Conservation (phyloP, 2,797 vertebrate genomes). For the Mus minutoides region DNA sequence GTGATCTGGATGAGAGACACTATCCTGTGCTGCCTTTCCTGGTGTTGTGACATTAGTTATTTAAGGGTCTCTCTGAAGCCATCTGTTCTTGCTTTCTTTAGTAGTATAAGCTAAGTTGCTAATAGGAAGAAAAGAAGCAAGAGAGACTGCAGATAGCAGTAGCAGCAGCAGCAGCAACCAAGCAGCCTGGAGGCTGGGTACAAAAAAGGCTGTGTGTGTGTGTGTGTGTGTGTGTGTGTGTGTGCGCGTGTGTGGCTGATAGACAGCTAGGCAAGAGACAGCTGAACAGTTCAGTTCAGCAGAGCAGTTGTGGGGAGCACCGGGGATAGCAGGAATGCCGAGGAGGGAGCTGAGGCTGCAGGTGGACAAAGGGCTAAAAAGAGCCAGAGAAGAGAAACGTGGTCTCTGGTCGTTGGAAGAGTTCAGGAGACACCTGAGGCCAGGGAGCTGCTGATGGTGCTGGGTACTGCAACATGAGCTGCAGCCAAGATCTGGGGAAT, state of each 20-base stretch:
- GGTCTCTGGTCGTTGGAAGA: not conserved
- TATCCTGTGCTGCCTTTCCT: not conserved
- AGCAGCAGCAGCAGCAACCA: not conserved
- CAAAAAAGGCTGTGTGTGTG: not conserved
- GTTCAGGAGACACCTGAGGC: not conserved
- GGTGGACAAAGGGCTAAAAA: not conserved
- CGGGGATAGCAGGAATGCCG: not conserved
- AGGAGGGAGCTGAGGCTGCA: not conserved
- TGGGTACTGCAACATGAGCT: not conserved
- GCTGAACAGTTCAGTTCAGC: not conserved
- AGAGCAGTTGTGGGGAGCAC: not conserved
- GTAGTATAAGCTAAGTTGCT: not conserved
- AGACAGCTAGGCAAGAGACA: not conserved
- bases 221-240: too few species aligned
- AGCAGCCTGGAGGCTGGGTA: not conserved
- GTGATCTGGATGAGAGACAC: not conserved
- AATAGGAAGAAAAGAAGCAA: not conserved
- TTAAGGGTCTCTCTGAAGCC: not conserved
- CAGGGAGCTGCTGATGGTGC: too few species aligned
- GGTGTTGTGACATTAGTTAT: not conserved
- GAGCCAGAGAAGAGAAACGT: not conserved
- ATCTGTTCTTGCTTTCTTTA: not conserved
- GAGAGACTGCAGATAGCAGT: not conserved
- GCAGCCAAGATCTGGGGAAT: not conserved
- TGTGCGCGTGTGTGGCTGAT: not conserved